phyloP scores from a whole-genome alignment of 2,113 vertebrate species.

The Trachemys scripta region DNA sequence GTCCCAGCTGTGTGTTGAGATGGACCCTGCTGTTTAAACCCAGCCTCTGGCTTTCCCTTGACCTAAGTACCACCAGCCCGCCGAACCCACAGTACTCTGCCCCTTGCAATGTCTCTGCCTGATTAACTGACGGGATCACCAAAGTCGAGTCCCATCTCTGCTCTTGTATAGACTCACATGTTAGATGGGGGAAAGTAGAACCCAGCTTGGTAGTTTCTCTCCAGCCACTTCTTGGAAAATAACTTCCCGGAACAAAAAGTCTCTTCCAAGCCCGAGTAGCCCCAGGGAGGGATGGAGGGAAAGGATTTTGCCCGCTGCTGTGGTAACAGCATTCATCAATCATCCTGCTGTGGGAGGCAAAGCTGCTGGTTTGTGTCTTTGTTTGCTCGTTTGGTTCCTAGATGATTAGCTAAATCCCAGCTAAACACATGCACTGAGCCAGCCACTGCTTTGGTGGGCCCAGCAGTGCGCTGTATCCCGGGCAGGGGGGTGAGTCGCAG shows the following conservation, averaged over 20 bases:
- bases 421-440: neutral
- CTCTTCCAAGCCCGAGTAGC: neutral
- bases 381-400: neutral
- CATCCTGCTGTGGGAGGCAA: slow-evolving; percentile 35
- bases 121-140: neutral
- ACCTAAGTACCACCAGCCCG: neutral
- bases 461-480: neutral
- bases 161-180: neutral
- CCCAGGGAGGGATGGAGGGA: slow-evolving; percentile 34
- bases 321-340: slow-evolving; percentile 54
- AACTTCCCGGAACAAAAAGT: slow-evolving; percentile 40
- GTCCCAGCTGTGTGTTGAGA: neutral
- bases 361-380: neutral
- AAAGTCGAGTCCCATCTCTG: neutral
- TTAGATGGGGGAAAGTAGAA: neutral
- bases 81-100: neutral
- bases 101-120: neutral
- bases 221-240: neutral
- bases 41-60: neutral
- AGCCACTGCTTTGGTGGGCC: neutral
- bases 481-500: neutral
- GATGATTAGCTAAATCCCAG: slow-evolving; percentile 32
- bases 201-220: neutral
- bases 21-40: neutral
- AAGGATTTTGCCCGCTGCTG: slow-evolving; percentile 55